Percentiles rank a stretch among this genome's conserved stretches.
Evolutionary conservation across 2,113 vertebrate genomes (phyloP).

Genomic region (Coreoperca whiteheadi): DNA sequence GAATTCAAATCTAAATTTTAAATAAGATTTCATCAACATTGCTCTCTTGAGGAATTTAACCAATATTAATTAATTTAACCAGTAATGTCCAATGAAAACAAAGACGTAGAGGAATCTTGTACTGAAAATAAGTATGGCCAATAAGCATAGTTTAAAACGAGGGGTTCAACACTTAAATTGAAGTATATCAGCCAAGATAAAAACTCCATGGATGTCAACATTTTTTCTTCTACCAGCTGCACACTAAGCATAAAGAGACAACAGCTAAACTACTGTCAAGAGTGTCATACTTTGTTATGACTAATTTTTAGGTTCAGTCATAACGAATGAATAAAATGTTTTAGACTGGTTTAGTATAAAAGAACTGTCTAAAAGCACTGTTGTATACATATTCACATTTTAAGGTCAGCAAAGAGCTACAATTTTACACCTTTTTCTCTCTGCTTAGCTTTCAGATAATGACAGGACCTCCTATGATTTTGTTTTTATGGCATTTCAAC

Average conservation of each 20-base stretch:
- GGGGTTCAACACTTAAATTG: background rate
- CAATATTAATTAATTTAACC: background rate
- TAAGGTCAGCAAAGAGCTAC: background rate
- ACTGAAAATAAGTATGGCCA: background rate
- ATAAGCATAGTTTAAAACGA: background rate
- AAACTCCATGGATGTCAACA: background rate
- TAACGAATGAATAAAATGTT: background rate
- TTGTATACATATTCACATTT: background rate
- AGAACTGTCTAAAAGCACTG: background rate
- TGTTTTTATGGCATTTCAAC: background rate
- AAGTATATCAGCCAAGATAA: background rate
- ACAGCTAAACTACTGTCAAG: background rate
- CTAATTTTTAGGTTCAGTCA: background rate
- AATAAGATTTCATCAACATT: background rate
- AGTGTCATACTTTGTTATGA: background rate
- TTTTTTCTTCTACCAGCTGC: background rate
- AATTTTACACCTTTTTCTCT: background rate
- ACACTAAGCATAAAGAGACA: background rate
- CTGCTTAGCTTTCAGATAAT: background rate
- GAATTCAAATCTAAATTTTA: background rate
- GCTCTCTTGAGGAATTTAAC: background rate
- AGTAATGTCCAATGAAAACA: background rate
- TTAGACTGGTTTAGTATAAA: background rate
- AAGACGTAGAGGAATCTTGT: background rate
- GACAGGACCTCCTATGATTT: background rate